Percentiles rank a stretch among this genome's conserved stretches.
Conservation (phyloP, 2,888 invertebrate species). For the Dorcus parallelipipedus region DNA sequence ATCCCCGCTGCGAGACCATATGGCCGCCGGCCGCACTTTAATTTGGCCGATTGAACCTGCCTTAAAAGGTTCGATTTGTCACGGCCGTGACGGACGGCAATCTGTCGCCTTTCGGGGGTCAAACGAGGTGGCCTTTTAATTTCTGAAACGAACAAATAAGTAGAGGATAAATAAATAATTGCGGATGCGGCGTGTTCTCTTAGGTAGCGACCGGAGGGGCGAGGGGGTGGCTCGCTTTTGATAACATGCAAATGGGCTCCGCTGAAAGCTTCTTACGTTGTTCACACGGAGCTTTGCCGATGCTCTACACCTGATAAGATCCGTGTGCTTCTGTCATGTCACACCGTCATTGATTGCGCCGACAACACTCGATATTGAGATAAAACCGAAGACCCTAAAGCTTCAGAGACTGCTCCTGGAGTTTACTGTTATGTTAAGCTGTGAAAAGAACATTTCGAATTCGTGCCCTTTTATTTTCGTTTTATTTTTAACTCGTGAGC, state of each 20-base stretch:
- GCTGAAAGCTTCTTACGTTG: slow-evolving; percentile 38
- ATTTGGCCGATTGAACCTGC: slow-evolving; percentile 41
- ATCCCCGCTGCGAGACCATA: slow-evolving; percentile 38
- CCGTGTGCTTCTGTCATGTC: slow-evolving; percentile 1
- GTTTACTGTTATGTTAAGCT: too few relatives aligned
- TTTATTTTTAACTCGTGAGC: too few relatives aligned
- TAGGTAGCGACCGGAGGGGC: background rate
- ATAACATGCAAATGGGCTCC: slow-evolving; percentile 43
- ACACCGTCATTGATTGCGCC: background rate
- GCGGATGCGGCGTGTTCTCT: background rate
- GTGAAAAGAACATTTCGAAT: too few relatives aligned
- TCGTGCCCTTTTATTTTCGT: too few relatives aligned
- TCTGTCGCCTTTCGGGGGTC: slow-evolving; percentile 33
- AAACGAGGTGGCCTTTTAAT: too few relatives aligned
- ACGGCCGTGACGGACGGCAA: slow-evolving; percentile 41
- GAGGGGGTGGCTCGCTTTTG: slow-evolving; percentile 30
- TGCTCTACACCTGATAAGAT: slow-evolving; percentile 41
- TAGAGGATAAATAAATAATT: slow-evolving; percentile 2
- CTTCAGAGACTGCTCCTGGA: too few relatives aligned
- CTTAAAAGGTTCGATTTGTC: slow-evolving; percentile 43
- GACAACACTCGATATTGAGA: too few relatives aligned
- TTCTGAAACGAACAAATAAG: slow-evolving; percentile 14
- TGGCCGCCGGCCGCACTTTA: slow-evolving; percentile 38
- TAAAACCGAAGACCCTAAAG: too few relatives aligned
- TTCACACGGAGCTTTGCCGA: slow-evolving; percentile 45